These are phyloP conservation scores for Isurus oxyrinchus DNA, from an alignment of 2,113 vertebrate species.

Conservation along the genomic window DNA sequence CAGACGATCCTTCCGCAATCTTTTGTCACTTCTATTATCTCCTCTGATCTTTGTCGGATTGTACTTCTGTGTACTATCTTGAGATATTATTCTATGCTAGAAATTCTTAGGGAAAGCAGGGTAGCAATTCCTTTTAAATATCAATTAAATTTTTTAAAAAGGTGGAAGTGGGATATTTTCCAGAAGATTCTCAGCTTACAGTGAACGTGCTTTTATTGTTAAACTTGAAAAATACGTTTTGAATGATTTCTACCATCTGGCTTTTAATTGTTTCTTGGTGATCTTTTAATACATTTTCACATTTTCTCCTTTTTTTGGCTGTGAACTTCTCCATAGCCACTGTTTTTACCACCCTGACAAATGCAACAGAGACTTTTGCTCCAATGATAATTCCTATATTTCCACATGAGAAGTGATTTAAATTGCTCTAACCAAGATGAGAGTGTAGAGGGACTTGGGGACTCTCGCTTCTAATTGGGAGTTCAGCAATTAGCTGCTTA, in stretches of 20 bases:
- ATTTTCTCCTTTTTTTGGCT: background rate
- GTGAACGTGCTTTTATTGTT: background rate
- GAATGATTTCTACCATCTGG: background rate
- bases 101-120: background rate
- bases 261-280: background rate
- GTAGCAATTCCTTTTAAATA: background rate
- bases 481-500: slow-evolving; percentile 17
- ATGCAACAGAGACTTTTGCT: background rate
- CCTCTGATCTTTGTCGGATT: background rate
- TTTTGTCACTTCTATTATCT: background rate
- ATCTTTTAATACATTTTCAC: background rate
- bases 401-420: background rate
- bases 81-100: background rate
- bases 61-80: background rate
- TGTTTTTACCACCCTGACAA: background rate
- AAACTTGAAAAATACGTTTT: background rate
- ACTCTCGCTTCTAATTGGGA: background rate
- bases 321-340: background rate
- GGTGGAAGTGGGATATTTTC: background rate
- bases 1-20: background rate
- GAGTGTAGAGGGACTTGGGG: background rate
- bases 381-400: background rate
- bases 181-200: background rate
- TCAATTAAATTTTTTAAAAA: background rate
- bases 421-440: background rate